Base-by-base conservation (phyloP, 2,113 vertebrate species). In the Cryptomyrus ogoouensis region DNA sequence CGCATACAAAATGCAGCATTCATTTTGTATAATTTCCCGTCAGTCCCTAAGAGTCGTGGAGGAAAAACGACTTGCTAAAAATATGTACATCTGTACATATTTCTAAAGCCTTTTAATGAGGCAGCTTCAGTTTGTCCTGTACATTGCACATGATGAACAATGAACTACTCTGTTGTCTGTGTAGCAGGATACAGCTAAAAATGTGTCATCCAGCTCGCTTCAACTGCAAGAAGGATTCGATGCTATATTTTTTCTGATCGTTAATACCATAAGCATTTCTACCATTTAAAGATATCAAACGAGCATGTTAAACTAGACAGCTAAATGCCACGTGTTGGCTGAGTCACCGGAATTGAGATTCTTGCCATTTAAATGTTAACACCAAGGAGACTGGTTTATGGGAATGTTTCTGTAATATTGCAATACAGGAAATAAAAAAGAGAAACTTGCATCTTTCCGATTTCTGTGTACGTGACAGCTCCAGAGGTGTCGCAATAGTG, bases 401-500 rank as follows among this genome's bases (percentile, higher is more conserved):
- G 6, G 35, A 42, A 42, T 80, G 35, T 42, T 17, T 80, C 35
- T 80, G 74, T 80, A 80, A 80, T 19, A 19, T 80, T 15, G 35
- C 13, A 39, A 77, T 39, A 7, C 66, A 31, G 31, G 70, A 77
- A 77, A 17, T 39, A 17, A 77, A 42, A 19, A 39, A 77, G 62
- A 66, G 44, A 50, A 27, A 50, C 21, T 15, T 13, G 10, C 47
- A 35, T 17, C 31, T 53, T 87, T 35, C 85, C 13, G n/a, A 53
- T 87, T 39, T 53, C 27, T 52, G 83, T 49, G 7, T 53, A 1
- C 5, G 6, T 87, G n/a, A 87, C n/a, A 95, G 86, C 93, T 94
- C 0, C 93, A 96, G 47, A 95, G 97, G 74, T 94, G 52, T 92
- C 98, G 98, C 74, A 97, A 96, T 93, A 99, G 98, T 87, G 97